phyloP scores from a whole-genome alignment of 2,113 vertebrate genomes.

The Origma solitaria region DNA sequence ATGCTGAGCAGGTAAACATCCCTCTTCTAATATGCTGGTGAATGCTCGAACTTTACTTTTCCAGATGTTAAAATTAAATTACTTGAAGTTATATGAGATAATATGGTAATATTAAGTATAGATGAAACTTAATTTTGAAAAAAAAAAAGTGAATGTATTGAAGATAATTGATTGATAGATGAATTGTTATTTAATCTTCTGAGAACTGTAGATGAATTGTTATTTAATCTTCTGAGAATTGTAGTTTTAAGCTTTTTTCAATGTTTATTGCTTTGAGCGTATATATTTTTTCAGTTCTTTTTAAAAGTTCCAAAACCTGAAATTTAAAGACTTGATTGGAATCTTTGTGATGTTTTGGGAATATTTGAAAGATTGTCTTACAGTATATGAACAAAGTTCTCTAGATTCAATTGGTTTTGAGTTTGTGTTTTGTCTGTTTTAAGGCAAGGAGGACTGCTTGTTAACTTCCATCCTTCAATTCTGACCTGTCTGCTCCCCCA shows the following conservation, averaged over 20 bases:
- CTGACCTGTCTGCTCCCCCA: conserved; percentile 97
- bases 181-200: neutral
- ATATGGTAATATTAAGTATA: neutral
- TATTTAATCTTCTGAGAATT: neutral
- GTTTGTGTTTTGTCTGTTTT: conserved; percentile 70
- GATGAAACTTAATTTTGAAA: neutral
- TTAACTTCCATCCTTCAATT: conserved; percentile 99
- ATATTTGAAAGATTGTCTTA: neutral
- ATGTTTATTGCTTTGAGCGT: neutral
- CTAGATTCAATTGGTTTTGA: conserved; percentile 63
- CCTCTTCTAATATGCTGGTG: neutral
- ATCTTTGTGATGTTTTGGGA: neutral
- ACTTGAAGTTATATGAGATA: neutral
- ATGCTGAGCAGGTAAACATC: conserved; percentile 92
- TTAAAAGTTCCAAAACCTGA: neutral
- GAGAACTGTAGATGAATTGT: neutral
- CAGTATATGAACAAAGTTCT: neutral
- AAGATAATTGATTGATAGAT: neutral
- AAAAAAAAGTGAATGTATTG: neutral
- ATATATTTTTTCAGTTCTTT: neutral
- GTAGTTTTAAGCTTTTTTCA: neutral
- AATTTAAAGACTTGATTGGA: neutral
- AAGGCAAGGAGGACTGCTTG: conserved; percentile 97
- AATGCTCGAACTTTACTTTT: neutral
- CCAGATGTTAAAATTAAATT: neutral